Conservation (phyloP, 2,888 invertebrate genomes). For the Poecilus cupreus region DNA sequence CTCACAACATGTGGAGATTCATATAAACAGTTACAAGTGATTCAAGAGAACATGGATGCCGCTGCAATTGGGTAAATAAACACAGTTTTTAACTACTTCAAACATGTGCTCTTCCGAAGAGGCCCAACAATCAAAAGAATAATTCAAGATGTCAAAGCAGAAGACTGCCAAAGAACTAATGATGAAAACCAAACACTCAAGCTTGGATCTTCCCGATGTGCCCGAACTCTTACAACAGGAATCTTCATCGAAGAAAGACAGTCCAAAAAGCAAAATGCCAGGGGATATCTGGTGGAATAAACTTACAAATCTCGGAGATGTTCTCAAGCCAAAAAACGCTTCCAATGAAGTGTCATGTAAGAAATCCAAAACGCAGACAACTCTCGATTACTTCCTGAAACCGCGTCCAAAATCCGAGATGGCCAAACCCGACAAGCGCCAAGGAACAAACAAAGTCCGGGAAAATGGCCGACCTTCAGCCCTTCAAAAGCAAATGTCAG, state of each 20-base stretch:
- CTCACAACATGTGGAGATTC: neutral
- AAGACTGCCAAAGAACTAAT: slow-evolving; percentile 65
- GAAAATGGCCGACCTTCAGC: slow-evolving; percentile 60
- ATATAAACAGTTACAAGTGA: slow-evolving; percentile 12
- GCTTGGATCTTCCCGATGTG: slow-evolving; percentile 70
- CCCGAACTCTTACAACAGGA: slow-evolving; percentile 67
- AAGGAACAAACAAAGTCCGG: slow-evolving; percentile 54
- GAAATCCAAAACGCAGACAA: slow-evolving; percentile 70
- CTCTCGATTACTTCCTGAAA: slow-evolving; percentile 73
- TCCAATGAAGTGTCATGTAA: slow-evolving; percentile 65
- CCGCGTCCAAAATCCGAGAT: slow-evolving; percentile 71
- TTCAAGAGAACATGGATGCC: neutral
- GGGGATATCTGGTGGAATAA: slow-evolving; percentile 66
- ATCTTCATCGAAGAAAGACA: slow-evolving; percentile 61
- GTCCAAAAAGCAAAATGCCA: slow-evolving; percentile 71
- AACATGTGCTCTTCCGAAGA: slow-evolving; percentile 1
- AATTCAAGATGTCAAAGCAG: slow-evolving; percentile 35
- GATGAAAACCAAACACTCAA: slow-evolving; percentile 73
- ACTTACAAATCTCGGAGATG: slow-evolving; percentile 68
- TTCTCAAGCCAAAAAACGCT: slow-evolving; percentile 61
- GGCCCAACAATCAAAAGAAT: neutral
- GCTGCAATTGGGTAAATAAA: slow-evolving; percentile 1
- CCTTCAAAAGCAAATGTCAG: slow-evolving; percentile 70
- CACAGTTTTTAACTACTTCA: neutral
- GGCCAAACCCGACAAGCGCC: slow-evolving; percentile 73